These are phyloP conservation scores for Ridgeia piscesae DNA, from an alignment of 1,140 invertebrate genomes.

Conservation along the genomic window DNA sequence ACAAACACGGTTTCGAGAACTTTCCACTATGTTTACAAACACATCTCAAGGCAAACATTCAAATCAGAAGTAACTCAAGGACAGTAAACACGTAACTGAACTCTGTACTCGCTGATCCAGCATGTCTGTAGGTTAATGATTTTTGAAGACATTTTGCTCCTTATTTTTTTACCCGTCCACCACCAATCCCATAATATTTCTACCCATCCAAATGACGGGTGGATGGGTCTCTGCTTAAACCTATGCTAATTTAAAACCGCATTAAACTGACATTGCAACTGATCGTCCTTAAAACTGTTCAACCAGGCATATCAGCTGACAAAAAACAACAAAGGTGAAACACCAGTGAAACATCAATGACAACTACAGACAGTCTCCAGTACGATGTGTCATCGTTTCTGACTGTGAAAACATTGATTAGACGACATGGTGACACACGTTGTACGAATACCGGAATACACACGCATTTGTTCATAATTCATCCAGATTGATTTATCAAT, in stretches of 20 bases:
- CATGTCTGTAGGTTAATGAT: neutral
- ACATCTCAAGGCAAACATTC: neutral
- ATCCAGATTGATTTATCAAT: neutral
- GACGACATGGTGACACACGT: neutral
- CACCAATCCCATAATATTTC: no score
- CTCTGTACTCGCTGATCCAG: neutral
- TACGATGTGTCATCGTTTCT: neutral
- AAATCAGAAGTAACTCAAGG: neutral
- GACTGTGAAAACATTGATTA: neutral
- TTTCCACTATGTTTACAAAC: neutral
- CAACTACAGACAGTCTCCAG: neutral
- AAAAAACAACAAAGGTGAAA: no score
- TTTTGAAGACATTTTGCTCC: no score
- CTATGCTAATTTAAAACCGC: neutral
- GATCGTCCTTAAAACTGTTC: neutral
- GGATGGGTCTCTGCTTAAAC: no score
- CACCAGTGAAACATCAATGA: neutral
- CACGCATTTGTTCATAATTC: neutral
- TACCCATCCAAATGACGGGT: no score
- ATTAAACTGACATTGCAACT: neutral
- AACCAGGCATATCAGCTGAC: neutral
- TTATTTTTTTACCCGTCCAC: no score
- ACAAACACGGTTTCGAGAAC: neutral
- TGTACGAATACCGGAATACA: neutral
- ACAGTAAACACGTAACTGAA: neutral